phyloP scores from a whole-genome alignment of 2,888 invertebrate genomes.

The Nysson spinosus region DNA sequence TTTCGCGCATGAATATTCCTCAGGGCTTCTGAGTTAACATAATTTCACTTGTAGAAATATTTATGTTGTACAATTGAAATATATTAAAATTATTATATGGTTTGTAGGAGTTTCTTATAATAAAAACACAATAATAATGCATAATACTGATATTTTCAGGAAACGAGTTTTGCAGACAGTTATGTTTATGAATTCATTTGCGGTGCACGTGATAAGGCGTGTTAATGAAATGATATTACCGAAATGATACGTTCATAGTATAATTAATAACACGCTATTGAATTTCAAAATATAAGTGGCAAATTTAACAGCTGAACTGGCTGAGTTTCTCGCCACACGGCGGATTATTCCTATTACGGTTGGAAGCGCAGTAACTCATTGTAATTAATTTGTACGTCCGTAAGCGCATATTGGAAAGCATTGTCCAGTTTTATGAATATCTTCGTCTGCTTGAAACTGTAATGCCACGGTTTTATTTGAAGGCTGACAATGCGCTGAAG shows the following conservation, averaged over 20 bases:
- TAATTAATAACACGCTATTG: slow-evolving; percentile 42
- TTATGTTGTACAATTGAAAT: no score
- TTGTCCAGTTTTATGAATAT: slow-evolving; percentile 41
- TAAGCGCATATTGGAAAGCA: slow-evolving; percentile 4
- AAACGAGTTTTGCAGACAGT: no score
- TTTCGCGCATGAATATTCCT: background rate
- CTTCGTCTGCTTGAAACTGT: background rate
- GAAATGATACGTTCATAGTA: slow-evolving; percentile 19
- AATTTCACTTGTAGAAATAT: no score
- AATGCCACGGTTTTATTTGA: slow-evolving; percentile 28
- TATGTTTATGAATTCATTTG: slow-evolving; percentile 6
- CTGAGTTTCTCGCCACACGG: slow-evolving; percentile 11
- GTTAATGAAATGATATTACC: slow-evolving; percentile 25
- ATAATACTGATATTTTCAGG: no score
- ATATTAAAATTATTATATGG: no score
- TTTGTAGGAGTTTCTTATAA: no score
- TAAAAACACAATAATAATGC: no score
- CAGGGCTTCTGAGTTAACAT: no score
- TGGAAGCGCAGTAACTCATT: slow-evolving; percentile 47
- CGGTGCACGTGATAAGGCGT: slow-evolving; percentile 6
- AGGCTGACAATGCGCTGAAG: slow-evolving; percentile 9
- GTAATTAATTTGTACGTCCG: slow-evolving; percentile 42
- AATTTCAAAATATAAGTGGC: slow-evolving; percentile 34
- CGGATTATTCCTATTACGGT: slow-evolving; percentile 48
- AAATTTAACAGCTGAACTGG: slow-evolving; percentile 35